These are phyloP conservation scores for Cantharis rustica DNA, from an alignment of 2,888 invertebrate genomes.

Conservation along the genomic window DNA sequence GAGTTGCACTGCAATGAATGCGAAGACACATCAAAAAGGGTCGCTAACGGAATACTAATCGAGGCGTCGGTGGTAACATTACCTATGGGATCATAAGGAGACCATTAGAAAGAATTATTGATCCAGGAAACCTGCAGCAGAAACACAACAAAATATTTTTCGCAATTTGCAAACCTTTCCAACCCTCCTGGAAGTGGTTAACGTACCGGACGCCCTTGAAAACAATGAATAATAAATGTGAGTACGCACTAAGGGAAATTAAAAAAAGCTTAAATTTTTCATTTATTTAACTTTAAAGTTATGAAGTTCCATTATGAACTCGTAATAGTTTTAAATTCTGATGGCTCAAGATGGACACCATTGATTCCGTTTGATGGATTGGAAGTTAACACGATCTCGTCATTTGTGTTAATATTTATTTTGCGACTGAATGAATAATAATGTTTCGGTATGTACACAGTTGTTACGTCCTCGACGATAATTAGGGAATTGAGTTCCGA, in stretches of 20 bases:
- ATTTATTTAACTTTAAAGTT: background rate
- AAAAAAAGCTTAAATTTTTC: background rate
- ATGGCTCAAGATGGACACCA: too few species aligned
- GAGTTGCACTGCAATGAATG: background rate
- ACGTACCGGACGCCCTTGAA: background rate
- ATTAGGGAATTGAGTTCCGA: conserved; percentile 31
- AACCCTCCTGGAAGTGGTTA: background rate
- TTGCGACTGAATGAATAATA: conserved; percentile 35
- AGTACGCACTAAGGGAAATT: background rate
- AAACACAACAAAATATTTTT: background rate
- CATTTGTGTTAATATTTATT: conserved; percentile 25
- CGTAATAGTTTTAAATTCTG: background rate
- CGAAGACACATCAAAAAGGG: background rate
- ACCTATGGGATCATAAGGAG: background rate
- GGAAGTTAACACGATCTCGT: background rate
- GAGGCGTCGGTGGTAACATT: background rate
- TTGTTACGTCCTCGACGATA: conserved; percentile 31
- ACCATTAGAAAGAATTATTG: background rate
- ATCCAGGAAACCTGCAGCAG: background rate
- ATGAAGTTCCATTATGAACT: background rate
- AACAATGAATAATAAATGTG: background rate
- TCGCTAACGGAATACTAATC: background rate
- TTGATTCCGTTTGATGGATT: background rate
- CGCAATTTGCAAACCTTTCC: background rate
- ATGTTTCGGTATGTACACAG: conserved; percentile 30